Percentiles rank a stretch among this genome's conserved stretches.
Conservation (phyloP, 2,888 invertebrate genomes). For the Polydesmus complanatus region DNA sequence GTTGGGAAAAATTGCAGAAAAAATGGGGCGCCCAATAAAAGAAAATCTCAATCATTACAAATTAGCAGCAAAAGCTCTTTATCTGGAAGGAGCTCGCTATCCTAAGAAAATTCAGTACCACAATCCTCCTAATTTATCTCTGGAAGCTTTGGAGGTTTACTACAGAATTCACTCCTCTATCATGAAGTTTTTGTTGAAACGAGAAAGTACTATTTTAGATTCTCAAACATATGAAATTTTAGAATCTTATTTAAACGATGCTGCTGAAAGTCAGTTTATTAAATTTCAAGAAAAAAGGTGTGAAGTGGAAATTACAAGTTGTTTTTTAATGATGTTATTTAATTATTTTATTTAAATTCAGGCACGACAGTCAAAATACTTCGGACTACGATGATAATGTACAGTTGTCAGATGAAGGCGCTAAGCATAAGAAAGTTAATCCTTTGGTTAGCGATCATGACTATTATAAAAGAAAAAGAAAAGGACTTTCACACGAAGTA, state of each 20-base stretch:
- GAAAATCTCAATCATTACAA: slow-evolving; percentile 22
- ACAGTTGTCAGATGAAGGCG: slow-evolving; percentile 7
- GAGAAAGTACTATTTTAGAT: slow-evolving; percentile 51
- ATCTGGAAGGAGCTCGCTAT: slow-evolving; percentile 67
- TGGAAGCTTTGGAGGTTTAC: slow-evolving; percentile 69
- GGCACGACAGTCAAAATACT: background rate
- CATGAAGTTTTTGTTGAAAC: slow-evolving; percentile 65
- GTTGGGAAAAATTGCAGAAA: slow-evolving; percentile 89
- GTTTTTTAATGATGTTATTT: background rate
- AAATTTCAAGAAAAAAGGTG: slow-evolving; percentile 24
- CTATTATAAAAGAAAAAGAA: slow-evolving; percentile 23
- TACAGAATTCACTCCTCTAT: slow-evolving; percentile 74
- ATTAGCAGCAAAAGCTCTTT: slow-evolving; percentile 55
- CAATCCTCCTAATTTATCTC: slow-evolving; percentile 63
- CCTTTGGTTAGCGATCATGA: slow-evolving; percentile 25
- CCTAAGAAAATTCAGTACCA: slow-evolving; percentile 74
- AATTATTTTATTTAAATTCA: background rate
- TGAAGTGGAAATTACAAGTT: background rate
- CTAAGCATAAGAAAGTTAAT: slow-evolving; percentile 3
- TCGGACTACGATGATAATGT: slow-evolving; percentile 11
- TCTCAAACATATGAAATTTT: slow-evolving; percentile 24
- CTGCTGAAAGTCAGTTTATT: slow-evolving; percentile 31
- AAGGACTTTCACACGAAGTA: too few relatives aligned
- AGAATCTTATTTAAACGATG: slow-evolving; percentile 27
- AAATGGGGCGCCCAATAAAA: slow-evolving; percentile 56